These are phyloP conservation scores for Garrulus glandarius DNA, from an alignment of 2,797 vertebrate species.

Conservation along the genomic window DNA sequence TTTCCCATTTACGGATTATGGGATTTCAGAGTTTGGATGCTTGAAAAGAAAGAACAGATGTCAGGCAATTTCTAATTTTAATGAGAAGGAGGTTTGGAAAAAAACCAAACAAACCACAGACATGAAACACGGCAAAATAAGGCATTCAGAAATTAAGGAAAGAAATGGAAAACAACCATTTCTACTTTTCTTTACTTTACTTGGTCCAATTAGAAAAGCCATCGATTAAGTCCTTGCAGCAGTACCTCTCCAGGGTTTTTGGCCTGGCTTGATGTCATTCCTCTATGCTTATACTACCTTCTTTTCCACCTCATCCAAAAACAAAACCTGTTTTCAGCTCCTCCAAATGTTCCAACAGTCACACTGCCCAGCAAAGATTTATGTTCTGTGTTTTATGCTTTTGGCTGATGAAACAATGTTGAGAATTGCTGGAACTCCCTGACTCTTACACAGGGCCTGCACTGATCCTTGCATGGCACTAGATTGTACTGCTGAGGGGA, in stretches of 20 bases:
- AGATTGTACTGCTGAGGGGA: neutral
- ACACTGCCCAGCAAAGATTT: neutral
- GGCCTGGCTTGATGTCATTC: neutral
- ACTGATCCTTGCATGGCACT: neutral
- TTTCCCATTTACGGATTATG: slow-evolving; percentile 4
- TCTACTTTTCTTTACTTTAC: neutral
- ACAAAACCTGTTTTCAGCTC: neutral
- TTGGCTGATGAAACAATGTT: neutral
- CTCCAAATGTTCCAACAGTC: neutral
- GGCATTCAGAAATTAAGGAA: neutral
- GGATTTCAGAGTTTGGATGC: neutral
- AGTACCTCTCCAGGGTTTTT: neutral
- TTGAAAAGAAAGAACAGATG: neutral
- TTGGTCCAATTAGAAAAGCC: neutral
- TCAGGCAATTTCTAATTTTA: neutral
- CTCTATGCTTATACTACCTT: neutral
- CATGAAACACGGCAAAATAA: neutral
- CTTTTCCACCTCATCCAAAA: neutral
- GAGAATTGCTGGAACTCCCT: neutral
- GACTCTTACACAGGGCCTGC: neutral
- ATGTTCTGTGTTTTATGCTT: neutral
- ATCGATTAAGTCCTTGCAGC: neutral
- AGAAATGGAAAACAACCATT: neutral
- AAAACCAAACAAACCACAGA: neutral
- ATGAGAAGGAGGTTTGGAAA: neutral